Conservation (phyloP, 2,797 vertebrate genomes). For the Anolis apletophallus region DNA sequence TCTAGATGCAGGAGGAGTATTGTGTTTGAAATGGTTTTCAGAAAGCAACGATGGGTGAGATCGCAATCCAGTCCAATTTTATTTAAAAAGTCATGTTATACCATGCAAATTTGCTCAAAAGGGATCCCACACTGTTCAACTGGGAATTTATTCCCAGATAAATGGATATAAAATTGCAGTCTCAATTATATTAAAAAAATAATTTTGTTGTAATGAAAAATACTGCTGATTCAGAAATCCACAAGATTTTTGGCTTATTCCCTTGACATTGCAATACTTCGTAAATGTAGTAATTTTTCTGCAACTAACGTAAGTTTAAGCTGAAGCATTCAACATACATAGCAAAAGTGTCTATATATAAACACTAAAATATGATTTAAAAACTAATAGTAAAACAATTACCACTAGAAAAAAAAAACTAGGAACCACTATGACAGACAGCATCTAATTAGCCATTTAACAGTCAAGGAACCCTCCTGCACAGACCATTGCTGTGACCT, state of each 20-base stretch:
- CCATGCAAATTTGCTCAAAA: not conserved
- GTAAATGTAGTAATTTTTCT: not conserved
- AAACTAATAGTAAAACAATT: not conserved
- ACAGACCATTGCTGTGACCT: not conserved
- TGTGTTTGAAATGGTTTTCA: not conserved
- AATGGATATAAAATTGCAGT: not conserved
- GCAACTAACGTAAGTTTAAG: accelerated
- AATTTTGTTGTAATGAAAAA: not conserved
- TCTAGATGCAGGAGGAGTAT: not conserved
- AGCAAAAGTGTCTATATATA: not conserved
- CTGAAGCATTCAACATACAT: not conserved
- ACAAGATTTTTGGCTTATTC: not conserved
- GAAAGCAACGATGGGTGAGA: not conserved
- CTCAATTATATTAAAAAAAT: not conserved
- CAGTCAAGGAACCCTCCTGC: not conserved
- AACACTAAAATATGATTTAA: not conserved
- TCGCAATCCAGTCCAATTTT: not conserved
- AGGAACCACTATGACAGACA: not conserved
- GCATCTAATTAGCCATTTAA: not conserved
- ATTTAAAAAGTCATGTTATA: not conserved
- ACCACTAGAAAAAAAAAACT: not conserved
- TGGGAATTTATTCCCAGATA: not conserved
- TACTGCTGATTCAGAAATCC: accelerated
- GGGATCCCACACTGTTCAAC: not conserved
- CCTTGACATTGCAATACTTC: not conserved